These are phyloP conservation scores for Cardiocondyla obscurior DNA, from an alignment of 1,140 invertebrate genomes.

Conservation along the genomic window DNA sequence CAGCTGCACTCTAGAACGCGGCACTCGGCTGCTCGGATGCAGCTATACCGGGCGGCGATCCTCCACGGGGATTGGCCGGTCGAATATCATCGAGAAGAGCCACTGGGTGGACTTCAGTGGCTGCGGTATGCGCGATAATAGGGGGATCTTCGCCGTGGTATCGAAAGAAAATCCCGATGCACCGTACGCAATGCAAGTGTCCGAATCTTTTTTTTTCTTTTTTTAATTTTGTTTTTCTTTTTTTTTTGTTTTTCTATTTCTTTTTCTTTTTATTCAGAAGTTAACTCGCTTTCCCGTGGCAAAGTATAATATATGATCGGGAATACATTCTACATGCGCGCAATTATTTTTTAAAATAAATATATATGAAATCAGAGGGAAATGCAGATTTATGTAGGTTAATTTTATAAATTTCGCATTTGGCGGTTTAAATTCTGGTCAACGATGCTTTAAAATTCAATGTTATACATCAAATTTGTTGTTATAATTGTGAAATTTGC, in stretches of 20 bases:
- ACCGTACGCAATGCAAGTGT: no score
- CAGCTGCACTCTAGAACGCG: conserved; percentile 58
- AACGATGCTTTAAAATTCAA: conserved; percentile 26
- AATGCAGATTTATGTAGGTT: conserved; percentile 4
- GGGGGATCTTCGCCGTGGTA: conserved; percentile 21
- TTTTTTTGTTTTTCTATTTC: neutral
- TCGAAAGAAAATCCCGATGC: conserved; percentile 21
- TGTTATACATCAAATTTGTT: conserved; percentile 29
- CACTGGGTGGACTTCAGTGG: conserved; percentile 20
- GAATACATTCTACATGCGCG: neutral
- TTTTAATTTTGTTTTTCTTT: no score
- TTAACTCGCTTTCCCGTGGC: neutral
- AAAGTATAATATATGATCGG: neutral
- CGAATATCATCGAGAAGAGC: neutral
- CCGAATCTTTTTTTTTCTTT: neutral
- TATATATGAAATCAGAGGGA: neutral
- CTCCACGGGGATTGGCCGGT: conserved; percentile 17
- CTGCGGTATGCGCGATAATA: conserved; percentile 40
- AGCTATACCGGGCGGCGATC: conserved; percentile 22
- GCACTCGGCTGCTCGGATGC: conserved; percentile 15
- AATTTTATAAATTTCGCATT: conserved; percentile 30
- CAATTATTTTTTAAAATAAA: conserved; percentile 14
- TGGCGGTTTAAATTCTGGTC: conserved; percentile 18
- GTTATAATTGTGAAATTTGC: conserved; percentile 42
- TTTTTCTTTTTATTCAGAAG: neutral